Base-by-base conservation (phyloP, 1,140 invertebrate species). In the Ptiloglossa arizonensis region DNA sequence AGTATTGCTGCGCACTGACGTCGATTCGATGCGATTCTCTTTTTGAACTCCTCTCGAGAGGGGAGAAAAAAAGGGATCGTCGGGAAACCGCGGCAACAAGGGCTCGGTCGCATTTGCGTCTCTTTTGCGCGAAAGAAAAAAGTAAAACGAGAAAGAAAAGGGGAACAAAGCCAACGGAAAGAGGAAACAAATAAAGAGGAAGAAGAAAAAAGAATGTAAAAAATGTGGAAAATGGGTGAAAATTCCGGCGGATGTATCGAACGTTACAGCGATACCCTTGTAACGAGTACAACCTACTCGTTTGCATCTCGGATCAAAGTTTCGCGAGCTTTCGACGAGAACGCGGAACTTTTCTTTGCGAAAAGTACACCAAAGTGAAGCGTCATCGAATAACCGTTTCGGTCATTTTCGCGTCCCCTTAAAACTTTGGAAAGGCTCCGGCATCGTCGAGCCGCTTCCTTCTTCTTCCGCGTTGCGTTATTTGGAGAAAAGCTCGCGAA, bases 211-310 rank as follows among this genome's bases (percentile, higher is more conserved):
- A n/a, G n/a, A n/a, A n/a, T n/a, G 32, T 22, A n/a, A 59, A 19
- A 60, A 68, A 56, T 66, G 64, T 79, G 32, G 13, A 41, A n/a
- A 79, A 83, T 73, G 62, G 48, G 24, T 50, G 59, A 83, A 83
- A 80, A 76, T 79, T 80, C 62, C 29, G 8, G 19, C 67, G 67
- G 56, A 63, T 46, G 35, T 80, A 80, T 81, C 83, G 44, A 50
- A 66, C 64, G 70, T 73, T 60, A 63, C 68, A 17, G 69, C 5
- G 9, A 83, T 80, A 85, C 46, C 59, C 67, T 70, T 75, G 70
- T 83, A 83, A 83, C 70, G 54, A 41, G n/a, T n/a, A n/a, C n/a
- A n/a, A n/a, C n/a, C n/a, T 75, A 83, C 35, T n/a, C 80, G 24
- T 41, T 41, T 69, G 56, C 62, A 63, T 32, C 46, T 22, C 9